phyloP scores from a whole-genome alignment of 1,140 invertebrate species.

The Helicorthomorpha holstii region DNA sequence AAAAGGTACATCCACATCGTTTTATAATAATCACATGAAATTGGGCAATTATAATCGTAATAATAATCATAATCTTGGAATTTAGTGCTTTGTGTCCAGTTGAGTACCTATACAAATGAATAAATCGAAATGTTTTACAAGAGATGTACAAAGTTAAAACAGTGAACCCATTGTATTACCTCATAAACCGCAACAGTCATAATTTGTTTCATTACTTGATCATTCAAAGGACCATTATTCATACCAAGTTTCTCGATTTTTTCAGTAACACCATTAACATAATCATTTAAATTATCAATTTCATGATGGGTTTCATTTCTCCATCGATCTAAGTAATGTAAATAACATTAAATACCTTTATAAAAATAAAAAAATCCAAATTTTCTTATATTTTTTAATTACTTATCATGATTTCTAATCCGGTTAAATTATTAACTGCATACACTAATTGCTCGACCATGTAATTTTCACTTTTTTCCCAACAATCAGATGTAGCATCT shows the following conservation, averaged over 20 bases:
- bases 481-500: background rate
- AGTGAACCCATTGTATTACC: too few species aligned
- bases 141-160: too few species aligned
- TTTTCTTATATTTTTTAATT: background rate
- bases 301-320: background rate
- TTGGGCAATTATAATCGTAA: conserved; percentile 1
- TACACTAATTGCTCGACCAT: background rate
- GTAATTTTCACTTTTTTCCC: background rate
- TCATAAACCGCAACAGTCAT: background rate
- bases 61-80: background rate
- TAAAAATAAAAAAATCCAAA: background rate
- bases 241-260: background rate
- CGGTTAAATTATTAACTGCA: background rate
- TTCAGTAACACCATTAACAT: background rate
- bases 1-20: conserved; percentile 7
- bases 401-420: conserved; percentile 4
- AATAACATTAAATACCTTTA: background rate
- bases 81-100: background rate
- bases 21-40: conserved; percentile 3
- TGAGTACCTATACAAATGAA: background rate
- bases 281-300: too few species aligned
- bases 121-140: too few species aligned
- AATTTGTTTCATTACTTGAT: background rate
- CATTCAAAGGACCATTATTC: background rate
- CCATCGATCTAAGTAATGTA: background rate